Percentiles rank a stretch among this genome's conserved stretches.
Conservation (phyloP, 1,140 invertebrate species). For the Drosophila equinoxialis region DNA sequence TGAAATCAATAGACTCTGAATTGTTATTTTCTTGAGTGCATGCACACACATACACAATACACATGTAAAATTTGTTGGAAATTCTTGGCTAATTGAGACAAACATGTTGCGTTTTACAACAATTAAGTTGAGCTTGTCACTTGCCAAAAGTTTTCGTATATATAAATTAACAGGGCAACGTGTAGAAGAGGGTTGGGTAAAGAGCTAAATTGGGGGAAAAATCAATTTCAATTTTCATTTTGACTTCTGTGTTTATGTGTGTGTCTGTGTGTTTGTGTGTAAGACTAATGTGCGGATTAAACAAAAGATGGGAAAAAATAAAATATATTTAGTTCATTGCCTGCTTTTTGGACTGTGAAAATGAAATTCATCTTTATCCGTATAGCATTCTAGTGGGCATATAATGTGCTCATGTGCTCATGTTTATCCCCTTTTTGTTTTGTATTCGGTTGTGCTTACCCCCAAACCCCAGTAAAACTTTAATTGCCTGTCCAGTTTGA, state of each 20-base stretch:
- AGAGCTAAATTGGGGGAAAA: neutral
- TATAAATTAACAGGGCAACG: neutral
- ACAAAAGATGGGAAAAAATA: constrained; percentile 2
- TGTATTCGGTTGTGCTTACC: neutral
- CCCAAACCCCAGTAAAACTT: constrained; percentile 56
- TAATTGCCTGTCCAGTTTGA: constrained; percentile 72
- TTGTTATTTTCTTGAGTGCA: constrained; percentile 2
- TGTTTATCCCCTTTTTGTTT: constrained; percentile 5
- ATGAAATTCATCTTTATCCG: constrained; percentile 12
- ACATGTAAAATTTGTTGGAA: neutral
- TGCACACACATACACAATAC: neutral
- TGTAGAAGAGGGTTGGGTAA: neutral
- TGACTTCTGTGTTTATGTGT: neutral
- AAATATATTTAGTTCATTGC: constrained; percentile 34
- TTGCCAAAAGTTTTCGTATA: constrained; percentile 8
- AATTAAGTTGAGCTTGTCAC: constrained; percentile 9
- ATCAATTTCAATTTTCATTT: constrained; percentile 13
- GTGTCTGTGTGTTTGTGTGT: too few relatives aligned
- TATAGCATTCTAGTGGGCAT: neutral
- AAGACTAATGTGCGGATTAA: neutral
- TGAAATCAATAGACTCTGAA: neutral
- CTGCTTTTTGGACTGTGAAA: constrained; percentile 24
- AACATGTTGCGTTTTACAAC: constrained; percentile 12
- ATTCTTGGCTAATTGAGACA: constrained; percentile 11
- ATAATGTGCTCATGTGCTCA: neutral